Conservation (phyloP, 2,888 invertebrate genomes). For the Ganaspis brasiliensis region DNA sequence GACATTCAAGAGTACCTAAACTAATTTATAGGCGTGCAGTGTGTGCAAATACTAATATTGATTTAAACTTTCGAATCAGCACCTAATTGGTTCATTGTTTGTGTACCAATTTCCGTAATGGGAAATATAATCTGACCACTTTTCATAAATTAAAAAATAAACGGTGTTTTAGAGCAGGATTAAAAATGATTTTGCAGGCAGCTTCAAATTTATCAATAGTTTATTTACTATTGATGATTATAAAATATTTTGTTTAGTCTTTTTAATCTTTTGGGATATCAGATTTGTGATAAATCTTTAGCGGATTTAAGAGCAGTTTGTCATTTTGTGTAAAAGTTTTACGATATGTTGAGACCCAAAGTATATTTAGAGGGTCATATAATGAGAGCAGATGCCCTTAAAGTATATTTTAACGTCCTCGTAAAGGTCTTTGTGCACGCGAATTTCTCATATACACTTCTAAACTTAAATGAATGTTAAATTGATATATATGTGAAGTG, state of each 20-base stretch:
- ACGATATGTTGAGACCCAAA: constrained; percentile 8
- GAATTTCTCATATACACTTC: background rate
- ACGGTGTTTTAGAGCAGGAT: too few relatives aligned
- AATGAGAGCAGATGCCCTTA: constrained; percentile 10
- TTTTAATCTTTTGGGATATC: too few relatives aligned
- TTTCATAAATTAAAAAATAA: too few relatives aligned
- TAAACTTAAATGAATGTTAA: background rate
- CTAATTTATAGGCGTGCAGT: constrained; percentile 66
- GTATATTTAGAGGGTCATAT: background rate
- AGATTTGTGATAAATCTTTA: too few relatives aligned
- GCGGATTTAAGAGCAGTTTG: background rate
- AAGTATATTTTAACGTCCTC: constrained; percentile 27
- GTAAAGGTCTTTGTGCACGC: background rate
- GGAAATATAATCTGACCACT: too few relatives aligned
- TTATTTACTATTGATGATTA: too few relatives aligned
- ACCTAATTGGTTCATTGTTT: too few relatives aligned
- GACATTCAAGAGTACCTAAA: constrained; percentile 64
- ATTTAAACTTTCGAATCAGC: background rate
- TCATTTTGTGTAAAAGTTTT: constrained; percentile 9
- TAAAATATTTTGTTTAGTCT: too few relatives aligned
- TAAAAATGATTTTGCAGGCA: too few relatives aligned
- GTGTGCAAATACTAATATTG: constrained; percentile 47
- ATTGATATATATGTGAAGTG: background rate
- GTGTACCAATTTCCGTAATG: too few relatives aligned
- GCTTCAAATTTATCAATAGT: too few relatives aligned